phyloP scores from a whole-genome alignment of 2,113 vertebrate genomes.

The Pelecanoides urinatrix region DNA sequence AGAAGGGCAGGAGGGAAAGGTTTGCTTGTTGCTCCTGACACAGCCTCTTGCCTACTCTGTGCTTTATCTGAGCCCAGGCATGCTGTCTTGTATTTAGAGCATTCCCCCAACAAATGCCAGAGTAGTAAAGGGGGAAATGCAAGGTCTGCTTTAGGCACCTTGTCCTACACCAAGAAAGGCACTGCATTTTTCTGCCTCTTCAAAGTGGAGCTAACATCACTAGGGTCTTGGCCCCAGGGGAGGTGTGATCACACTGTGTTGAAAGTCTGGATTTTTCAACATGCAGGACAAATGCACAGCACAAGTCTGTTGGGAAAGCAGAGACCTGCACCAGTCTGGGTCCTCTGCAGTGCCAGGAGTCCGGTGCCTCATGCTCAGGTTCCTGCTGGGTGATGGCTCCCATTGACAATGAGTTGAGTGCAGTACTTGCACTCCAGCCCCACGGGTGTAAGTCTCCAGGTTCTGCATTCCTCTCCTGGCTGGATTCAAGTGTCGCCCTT shows the following conservation, averaged over 20 bases:
- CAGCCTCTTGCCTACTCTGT: neutral
- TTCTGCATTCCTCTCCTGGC: neutral
- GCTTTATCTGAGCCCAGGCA: neutral
- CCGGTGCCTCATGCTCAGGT: neutral
- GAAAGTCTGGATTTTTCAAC: neutral
- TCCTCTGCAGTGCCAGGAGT: neutral
- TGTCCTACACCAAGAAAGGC: neutral
- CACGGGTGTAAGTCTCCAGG: neutral
- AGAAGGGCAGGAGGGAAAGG: neutral
- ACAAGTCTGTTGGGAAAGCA: neutral
- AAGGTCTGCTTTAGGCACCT: neutral
- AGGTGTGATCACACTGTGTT: neutral
- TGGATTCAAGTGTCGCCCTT: neutral
- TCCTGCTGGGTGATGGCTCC: neutral
- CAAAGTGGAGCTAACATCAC: neutral
- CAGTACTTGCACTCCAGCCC: neutral
- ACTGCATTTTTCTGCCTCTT: neutral
- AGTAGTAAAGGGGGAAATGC: neutral
- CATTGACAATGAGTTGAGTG: neutral
- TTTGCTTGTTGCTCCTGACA: neutral
- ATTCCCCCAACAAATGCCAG: neutral
- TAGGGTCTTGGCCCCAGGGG: neutral
- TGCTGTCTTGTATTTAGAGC: neutral
- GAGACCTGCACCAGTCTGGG: neutral
- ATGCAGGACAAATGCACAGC: neutral